Percentiles rank a stretch among this genome's conserved stretches.
These are phyloP conservation scores for Heliconius eleuchia DNA, from an alignment of 1,140 invertebrate genomes.

Conservation along the genomic window DNA sequence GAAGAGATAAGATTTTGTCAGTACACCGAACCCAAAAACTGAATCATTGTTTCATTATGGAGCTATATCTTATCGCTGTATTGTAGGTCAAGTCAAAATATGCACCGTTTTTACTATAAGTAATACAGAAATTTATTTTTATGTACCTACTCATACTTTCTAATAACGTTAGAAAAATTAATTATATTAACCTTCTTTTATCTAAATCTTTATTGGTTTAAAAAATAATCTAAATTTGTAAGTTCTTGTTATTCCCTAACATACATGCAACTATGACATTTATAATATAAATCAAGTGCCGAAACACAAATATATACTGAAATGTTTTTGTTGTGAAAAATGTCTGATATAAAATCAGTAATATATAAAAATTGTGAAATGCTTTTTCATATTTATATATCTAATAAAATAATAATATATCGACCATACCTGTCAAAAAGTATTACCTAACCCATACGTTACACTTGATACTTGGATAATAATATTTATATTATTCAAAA, in stretches of 20 bases:
- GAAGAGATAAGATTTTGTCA: slow-evolving; percentile 60
- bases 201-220: too few relatives aligned
- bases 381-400: slow-evolving; percentile 21
- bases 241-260: background rate
- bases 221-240: too few relatives aligned
- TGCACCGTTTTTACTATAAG: slow-evolving; percentile 4
- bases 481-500: slow-evolving; percentile 34
- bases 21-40: slow-evolving; percentile 53
- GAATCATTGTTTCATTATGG: slow-evolving; percentile 54
- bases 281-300: background rate
- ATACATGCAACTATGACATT: background rate
- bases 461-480: slow-evolving; percentile 6
- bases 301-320: background rate
- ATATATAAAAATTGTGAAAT: slow-evolving; percentile 26
- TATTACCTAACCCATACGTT: slow-evolving; percentile 29
- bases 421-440: slow-evolving; percentile 32
- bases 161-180: too few relatives aligned
- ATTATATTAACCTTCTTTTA: too few relatives aligned
- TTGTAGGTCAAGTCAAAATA: slow-evolving; percentile 16
- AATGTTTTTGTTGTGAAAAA: background rate
- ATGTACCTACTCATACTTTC: background rate
- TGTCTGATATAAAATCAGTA: background rate
- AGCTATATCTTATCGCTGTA: slow-evolving; percentile 54
- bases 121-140: background rate
- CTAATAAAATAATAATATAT: slow-evolving; percentile 41